These are phyloP conservation scores for Trisateles emortualis DNA, from an alignment of 2,888 invertebrate species.

Conservation along the genomic window DNA sequence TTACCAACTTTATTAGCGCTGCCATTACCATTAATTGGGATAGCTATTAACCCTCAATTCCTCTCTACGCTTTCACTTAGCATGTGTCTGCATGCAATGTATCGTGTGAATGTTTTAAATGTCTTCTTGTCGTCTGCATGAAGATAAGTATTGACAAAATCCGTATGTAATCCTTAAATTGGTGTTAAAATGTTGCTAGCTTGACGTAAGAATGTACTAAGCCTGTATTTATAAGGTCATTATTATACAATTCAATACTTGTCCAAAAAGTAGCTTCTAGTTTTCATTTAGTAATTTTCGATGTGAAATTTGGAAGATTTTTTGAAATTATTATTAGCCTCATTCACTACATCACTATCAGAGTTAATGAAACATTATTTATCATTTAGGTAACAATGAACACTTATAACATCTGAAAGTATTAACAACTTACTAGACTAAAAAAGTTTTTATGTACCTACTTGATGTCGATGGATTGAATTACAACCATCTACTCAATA, in stretches of 20 bases:
- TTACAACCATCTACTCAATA: too few relatives aligned
- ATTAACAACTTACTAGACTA: too few relatives aligned
- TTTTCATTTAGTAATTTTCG: background rate
- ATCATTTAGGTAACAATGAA: background rate
- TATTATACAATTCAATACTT: background rate
- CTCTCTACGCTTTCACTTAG: conserved; percentile 49
- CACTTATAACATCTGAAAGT: too few relatives aligned
- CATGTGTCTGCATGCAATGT: conserved; percentile 56
- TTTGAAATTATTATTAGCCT: background rate
- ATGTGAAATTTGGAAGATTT: background rate
- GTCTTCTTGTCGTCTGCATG: conserved; percentile 47
- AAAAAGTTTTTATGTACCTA: too few relatives aligned
- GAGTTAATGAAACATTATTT: background rate
- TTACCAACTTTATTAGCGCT: conserved; percentile 62
- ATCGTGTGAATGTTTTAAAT: conserved; percentile 34
- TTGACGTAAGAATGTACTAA: background rate
- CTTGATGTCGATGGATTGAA: too few relatives aligned
- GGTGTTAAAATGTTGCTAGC: background rate
- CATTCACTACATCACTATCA: background rate
- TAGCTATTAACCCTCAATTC: conserved; percentile 47
- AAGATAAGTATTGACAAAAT: conserved; percentile 28
- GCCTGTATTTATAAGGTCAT: background rate
- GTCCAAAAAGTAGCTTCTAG: background rate
- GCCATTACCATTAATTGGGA: conserved; percentile 55
- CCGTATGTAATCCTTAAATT: background rate